Conservation (phyloP, 2,113 vertebrate species). For the Morone saxatilis region DNA sequence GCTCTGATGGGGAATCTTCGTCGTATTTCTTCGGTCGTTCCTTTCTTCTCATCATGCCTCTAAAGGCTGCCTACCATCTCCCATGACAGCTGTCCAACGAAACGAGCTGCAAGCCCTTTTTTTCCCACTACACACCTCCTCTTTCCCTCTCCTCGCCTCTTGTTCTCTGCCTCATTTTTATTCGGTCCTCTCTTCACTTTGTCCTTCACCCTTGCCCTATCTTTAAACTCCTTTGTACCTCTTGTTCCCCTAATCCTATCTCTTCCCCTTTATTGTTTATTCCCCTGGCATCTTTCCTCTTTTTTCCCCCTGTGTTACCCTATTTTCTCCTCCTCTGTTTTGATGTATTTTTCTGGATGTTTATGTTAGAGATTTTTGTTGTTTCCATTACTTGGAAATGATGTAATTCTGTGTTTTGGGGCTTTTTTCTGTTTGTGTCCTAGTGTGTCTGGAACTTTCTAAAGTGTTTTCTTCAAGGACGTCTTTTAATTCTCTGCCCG, state of each 20-base stretch:
- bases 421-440: constrained; percentile 23
- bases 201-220: constrained; percentile 39
- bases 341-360: constrained; percentile 4
- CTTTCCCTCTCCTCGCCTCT: constrained; percentile 12
- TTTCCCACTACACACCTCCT: not conserved
- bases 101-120: constrained; percentile 51
- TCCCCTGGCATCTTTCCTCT: not conserved
- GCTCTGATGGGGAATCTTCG: constrained; percentile 43
- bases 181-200: constrained; percentile 32
- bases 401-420: constrained; percentile 29
- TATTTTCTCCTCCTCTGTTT: constrained; percentile 5
- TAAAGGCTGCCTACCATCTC: constrained; percentile 28
- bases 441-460: not conserved
- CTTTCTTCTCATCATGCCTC: constrained; percentile 51
- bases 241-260: not conserved
- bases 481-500: not conserved
- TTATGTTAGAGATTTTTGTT: not conserved
- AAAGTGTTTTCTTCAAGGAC: constrained; percentile 23
- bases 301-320: not conserved
- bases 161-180: constrained; percentile 37
- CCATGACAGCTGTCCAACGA: constrained; percentile 43
- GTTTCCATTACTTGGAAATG: constrained; percentile 22
- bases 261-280: constrained; percentile 12
- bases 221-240: constrained; percentile 20
- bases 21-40: constrained; percentile 39